These are phyloP conservation scores for Zaprionus vittiger DNA, from an alignment of 1,140 invertebrate species.

Conservation along the genomic window DNA sequence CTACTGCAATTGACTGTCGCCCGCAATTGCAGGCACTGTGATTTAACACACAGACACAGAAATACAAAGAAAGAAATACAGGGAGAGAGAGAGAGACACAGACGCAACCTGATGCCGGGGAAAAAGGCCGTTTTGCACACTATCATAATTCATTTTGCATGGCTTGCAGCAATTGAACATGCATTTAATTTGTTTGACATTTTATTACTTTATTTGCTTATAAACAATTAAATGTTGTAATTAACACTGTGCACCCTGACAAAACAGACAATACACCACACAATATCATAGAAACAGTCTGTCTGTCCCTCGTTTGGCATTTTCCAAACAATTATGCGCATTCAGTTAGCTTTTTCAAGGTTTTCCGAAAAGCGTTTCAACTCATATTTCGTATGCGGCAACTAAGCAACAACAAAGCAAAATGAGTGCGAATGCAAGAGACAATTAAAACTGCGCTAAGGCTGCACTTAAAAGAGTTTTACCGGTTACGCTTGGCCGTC, in stretches of 20 bases:
- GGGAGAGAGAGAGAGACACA: neutral
- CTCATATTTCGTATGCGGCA: slow-evolving; percentile 43
- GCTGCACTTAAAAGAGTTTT: slow-evolving; percentile 68
- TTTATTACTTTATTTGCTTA: slow-evolving; percentile 59
- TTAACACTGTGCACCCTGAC: slow-evolving; percentile 43
- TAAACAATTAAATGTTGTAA: slow-evolving; percentile 54
- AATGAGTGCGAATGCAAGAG: slow-evolving; percentile 22
- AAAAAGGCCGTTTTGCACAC: slow-evolving; percentile 1
- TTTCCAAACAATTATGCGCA: slow-evolving; percentile 71
- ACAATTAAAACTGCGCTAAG: slow-evolving; percentile 58
- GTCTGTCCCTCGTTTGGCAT: slow-evolving; percentile 13
- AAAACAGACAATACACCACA: slow-evolving; percentile 49
- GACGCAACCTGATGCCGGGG: neutral
- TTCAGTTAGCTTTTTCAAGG: slow-evolving; percentile 61
- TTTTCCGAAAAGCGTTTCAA: slow-evolving; percentile 47
- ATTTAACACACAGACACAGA: slow-evolving; percentile 44
- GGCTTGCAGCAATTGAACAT: slow-evolving; percentile 18
- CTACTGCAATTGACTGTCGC: slow-evolving; percentile 51
- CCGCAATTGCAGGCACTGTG: slow-evolving; percentile 52
- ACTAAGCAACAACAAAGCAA: slow-evolving; percentile 15
- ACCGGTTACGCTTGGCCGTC: slow-evolving; percentile 39
- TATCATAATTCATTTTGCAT: slow-evolving; percentile 52
- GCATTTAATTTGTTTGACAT: slow-evolving; percentile 58
- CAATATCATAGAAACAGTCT: slow-evolving; percentile 39
- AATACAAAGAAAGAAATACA: neutral